These are phyloP conservation scores for Saimiri boliviensis DNA, from an alignment of 2,113 vertebrate species.

Conservation along the genomic window DNA sequence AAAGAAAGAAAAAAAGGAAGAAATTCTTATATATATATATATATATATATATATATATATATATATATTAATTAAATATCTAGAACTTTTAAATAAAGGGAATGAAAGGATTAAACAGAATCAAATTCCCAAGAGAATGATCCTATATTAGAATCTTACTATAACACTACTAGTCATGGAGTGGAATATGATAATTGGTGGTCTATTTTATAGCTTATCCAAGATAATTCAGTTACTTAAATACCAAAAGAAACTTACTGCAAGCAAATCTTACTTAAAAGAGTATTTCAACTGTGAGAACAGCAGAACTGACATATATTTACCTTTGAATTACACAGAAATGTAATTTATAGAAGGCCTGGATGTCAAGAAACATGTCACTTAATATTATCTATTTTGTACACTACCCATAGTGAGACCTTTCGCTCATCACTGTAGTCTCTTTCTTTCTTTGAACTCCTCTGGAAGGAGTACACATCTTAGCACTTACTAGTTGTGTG, in stretches of 20 bases:
- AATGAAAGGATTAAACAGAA: neutral
- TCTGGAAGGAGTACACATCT: neutral
- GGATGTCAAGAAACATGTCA: neutral
- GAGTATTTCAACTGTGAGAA: neutral
- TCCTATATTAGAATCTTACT: neutral
- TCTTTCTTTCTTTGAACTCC: neutral
- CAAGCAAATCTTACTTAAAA: neutral
- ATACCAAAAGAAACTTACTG: neutral
- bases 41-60: neutral
- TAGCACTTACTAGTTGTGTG: neutral
- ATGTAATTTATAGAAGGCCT: neutral
- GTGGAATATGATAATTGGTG: neutral
- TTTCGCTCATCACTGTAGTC: neutral
- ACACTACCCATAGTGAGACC: neutral
- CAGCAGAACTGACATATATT: neutral
- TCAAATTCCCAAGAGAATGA: neutral
- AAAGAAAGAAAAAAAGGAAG: too few relatives aligned
- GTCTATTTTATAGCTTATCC: neutral
- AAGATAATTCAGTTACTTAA: neutral
- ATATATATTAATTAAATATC: neutral
- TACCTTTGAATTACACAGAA: slow-evolving; percentile 1
- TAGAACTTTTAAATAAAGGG: slow-evolving; percentile 33
- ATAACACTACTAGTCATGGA: neutral
- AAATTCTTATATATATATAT: neutral
- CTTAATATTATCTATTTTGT: neutral